Evolutionary conservation across 2,888 invertebrate genomes (phyloP), one percentile per base, ranked within the genome.

Genomic region (Leucophora obtusa): DNA sequence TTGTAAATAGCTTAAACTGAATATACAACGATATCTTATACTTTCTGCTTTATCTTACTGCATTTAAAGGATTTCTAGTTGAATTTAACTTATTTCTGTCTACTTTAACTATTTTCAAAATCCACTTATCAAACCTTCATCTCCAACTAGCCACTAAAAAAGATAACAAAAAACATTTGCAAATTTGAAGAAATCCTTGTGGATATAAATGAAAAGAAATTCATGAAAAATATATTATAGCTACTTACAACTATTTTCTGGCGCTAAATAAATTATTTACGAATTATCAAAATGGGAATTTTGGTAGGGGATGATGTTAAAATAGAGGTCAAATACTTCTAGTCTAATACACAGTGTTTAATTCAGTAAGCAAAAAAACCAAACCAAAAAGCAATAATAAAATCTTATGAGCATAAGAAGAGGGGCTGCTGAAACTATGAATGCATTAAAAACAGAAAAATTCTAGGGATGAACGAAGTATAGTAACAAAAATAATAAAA

Each of bases 191-290:
- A 47, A 47, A 43, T 33, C 62, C 50, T 54, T 69, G 60, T 56
- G 56, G 62, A 54, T 50, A 68, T 56, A 21, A 68, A 43, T 43
- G 14, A 53, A 18, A 54, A 43, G 14, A 8, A 59, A 33, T 33
- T n/a, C n/a, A 0, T 2, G 28, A 28, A 28, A 47, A 47, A 47
- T n/a, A 6, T n/a, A 47, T 47, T 33, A 33, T 15, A 33, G 21
- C 59, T 28, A 60, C 35, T 35, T 54, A 54, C 4, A 43, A 33
- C 33, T 33, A 18, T 53, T 59, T 66, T 24, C 56, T 17, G 21
- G 9, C n/a, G 63, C 56, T 62, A 63, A 63, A 56, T 43, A 62
- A 63, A 62, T 60, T 71, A 43, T 62, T 56, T 51, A 11, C 21
- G 50, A 59, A 15, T 62, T 47, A 62, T 35, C 9, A 43, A 43